These are phyloP conservation scores for Drosophila tsacasi DNA, from an alignment of 1,140 invertebrate genomes.

Conservation along the genomic window DNA sequence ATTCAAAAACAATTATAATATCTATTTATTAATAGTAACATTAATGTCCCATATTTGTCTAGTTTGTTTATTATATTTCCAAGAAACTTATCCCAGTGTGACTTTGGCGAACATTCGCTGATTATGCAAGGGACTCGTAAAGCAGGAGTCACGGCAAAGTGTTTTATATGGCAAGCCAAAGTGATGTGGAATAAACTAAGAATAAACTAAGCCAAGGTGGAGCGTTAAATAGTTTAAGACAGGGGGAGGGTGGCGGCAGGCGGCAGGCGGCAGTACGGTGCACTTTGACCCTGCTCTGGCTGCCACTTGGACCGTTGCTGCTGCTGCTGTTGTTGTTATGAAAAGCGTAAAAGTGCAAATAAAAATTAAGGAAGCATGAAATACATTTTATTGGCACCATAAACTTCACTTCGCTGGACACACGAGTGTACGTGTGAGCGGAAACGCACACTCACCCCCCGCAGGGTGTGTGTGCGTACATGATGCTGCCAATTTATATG, in stretches of 20 bases:
- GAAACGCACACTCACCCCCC: constrained; percentile 49
- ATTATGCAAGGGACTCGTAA: constrained; percentile 75
- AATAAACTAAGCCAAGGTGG: constrained; percentile 47
- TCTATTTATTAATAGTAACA: neutral
- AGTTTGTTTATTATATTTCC: neutral
- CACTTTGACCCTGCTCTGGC: constrained; percentile 35
- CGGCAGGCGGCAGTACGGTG: constrained; percentile 10
- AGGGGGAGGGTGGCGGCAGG: neutral
- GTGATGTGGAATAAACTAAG: constrained; percentile 39
- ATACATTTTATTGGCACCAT: constrained; percentile 85
- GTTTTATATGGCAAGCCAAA: constrained; percentile 60
- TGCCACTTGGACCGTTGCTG: neutral
- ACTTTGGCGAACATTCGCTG: constrained; percentile 58
- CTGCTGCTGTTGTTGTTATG: constrained; percentile 59
- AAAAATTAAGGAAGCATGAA: constrained; percentile 85
- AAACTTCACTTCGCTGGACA: constrained; percentile 85
- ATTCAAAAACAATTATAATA: neutral
- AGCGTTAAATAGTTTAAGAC: constrained; percentile 77
- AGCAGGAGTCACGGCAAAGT: constrained; percentile 56
- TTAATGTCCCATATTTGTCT: neutral
- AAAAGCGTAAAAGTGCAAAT: constrained; percentile 83
- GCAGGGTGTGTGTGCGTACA: constrained; percentile 9
- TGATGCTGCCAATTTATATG: constrained; percentile 56
- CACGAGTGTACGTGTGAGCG: constrained; percentile 80
- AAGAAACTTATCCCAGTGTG: neutral